Conservation (phyloP, 2,888 invertebrate genomes). For the Anthophora plumipes region DNA sequence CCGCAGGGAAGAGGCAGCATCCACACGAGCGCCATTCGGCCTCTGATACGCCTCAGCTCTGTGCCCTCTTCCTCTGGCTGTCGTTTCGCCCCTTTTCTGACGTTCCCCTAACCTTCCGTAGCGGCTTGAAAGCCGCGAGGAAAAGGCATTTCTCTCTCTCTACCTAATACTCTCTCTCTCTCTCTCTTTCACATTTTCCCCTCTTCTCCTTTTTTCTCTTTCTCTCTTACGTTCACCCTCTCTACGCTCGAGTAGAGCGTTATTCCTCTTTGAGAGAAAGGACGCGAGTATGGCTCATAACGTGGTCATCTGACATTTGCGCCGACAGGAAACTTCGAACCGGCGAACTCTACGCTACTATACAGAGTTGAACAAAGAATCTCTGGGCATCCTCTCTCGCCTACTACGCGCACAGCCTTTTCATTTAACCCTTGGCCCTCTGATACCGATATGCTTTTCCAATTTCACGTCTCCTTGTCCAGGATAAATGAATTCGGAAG, state of each 20-base stretch:
- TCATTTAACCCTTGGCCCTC: constrained; percentile 22
- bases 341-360: constrained; percentile 8
- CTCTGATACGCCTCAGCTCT: constrained; percentile 53
- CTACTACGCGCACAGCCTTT: not conserved
- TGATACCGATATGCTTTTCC: constrained; percentile 10
- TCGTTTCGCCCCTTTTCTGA: constrained; percentile 21
- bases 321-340: constrained; percentile 40
- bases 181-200: no score
- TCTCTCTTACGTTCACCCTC: not conserved
- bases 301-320: constrained; percentile 59
- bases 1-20: constrained; percentile 71
- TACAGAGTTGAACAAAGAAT: not conserved
- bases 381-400: not conserved
- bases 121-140: constrained; percentile 43
- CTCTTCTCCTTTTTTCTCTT: not conserved
- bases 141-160: constrained; percentile 25
- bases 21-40: constrained; percentile 68
- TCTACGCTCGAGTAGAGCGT: constrained; percentile 47
- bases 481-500: not conserved
- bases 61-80: constrained; percentile 25
- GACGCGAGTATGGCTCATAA: constrained; percentile 41
- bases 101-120: constrained; percentile 31
- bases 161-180: not conserved
- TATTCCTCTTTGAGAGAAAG: constrained; percentile 55
- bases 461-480: not conserved